Evolutionary conservation across 1,140 invertebrate genomes (phyloP).

Genomic region (Ctenoplectra terminalis): DNA sequence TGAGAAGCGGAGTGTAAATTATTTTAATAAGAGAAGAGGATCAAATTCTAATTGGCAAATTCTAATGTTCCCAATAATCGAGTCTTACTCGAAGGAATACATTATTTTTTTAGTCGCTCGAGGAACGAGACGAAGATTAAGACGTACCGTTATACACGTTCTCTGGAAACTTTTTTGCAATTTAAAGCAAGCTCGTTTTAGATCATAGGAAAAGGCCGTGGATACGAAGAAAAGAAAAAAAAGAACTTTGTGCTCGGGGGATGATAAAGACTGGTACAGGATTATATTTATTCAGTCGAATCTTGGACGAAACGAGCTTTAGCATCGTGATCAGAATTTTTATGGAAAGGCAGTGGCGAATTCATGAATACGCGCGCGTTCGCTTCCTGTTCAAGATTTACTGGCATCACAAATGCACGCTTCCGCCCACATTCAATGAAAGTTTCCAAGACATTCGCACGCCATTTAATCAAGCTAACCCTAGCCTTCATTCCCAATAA

Average conservation of each 20-base stretch:
- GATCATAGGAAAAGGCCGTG: background rate
- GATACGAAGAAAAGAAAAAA: slow-evolving; percentile 1
- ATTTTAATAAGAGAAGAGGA: background rate
- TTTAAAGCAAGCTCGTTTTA: slow-evolving; percentile 2
- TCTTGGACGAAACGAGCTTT: slow-evolving; percentile 11
- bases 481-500: slow-evolving; percentile 10
- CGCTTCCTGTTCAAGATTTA: slow-evolving; percentile 69
- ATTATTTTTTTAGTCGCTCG: background rate
- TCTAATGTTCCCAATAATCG: background rate
- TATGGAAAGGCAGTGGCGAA: slow-evolving; percentile 47
- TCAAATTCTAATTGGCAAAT: background rate
- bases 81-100: background rate
- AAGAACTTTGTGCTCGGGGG: background rate
- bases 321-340: slow-evolving; percentile 58
- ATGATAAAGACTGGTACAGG: background rate
- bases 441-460: slow-evolving; percentile 44
- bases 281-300: slow-evolving; percentile 31
- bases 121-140: background rate
- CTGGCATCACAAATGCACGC: slow-evolving; percentile 49
- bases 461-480: slow-evolving; percentile 41
- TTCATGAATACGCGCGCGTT: slow-evolving; percentile 61
- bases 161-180: background rate
- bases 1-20: background rate
- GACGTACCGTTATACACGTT: background rate
- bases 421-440: slow-evolving; percentile 62